phyloP scores from a whole-genome alignment of 1,140 invertebrate genomes.

The Ephestia elutella region DNA sequence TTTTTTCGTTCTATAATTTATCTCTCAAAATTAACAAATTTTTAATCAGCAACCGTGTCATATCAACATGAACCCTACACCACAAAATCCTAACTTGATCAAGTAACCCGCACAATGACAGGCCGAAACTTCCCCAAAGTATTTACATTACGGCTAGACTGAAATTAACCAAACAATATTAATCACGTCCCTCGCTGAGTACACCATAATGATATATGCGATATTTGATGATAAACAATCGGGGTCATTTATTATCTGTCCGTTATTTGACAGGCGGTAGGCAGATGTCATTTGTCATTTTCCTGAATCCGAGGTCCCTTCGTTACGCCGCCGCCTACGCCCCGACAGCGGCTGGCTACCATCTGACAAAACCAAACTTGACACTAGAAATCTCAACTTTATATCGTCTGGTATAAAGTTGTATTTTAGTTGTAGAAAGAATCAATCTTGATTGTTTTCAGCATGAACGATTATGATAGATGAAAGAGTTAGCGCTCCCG shows the following conservation, averaged over 20 bases:
- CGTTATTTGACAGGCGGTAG: constrained; percentile 75
- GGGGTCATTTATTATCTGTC: constrained; percentile 76
- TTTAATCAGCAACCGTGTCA: neutral
- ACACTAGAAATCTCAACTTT: constrained; percentile 29
- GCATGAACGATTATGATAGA: constrained; percentile 75
- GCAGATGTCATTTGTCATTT: constrained; percentile 76
- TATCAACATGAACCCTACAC: constrained; percentile 4
- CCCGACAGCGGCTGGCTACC: constrained; percentile 67
- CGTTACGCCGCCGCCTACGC: constrained; percentile 69
- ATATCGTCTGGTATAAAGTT: constrained; percentile 20
- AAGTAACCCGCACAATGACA: constrained; percentile 43
- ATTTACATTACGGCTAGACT: constrained; percentile 56
- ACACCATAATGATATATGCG: constrained; percentile 73
- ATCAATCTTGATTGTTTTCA: constrained; percentile 74
- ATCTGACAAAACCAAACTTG: constrained; percentile 48
- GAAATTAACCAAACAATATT: constrained; percentile 73
- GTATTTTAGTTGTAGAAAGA: constrained; percentile 34
- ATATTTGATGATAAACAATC: constrained; percentile 76
- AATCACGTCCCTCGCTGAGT: constrained; percentile 64
- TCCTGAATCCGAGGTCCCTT: constrained; percentile 67
- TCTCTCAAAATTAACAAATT: too few species aligned
- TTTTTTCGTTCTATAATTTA: too few species aligned
- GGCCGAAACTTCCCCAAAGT: constrained; percentile 53
- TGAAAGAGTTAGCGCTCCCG: constrained; percentile 73
- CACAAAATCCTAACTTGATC: constrained; percentile 29